Conservation (phyloP, 2,797 vertebrate genomes). For the Parauchenoglanis ngamensis region DNA sequence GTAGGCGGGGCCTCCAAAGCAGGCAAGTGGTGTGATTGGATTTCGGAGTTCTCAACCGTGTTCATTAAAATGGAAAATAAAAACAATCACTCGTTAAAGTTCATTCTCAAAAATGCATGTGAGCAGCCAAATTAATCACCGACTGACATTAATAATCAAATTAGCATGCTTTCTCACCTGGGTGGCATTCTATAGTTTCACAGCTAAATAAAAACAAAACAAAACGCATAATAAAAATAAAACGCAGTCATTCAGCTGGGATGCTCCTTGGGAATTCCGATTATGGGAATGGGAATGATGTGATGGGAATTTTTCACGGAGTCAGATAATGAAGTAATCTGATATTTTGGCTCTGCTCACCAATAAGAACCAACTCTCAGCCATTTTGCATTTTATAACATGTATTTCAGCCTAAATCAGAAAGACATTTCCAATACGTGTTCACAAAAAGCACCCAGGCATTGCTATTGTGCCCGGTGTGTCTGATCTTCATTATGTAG, state of each 20-base stretch:
- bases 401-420: not conserved
- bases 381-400: not conserved
- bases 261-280: not conserved
- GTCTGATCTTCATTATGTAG: not conserved
- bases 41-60: not conserved
- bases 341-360: not conserved
- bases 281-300: too few relatives aligned
- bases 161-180: not conserved
- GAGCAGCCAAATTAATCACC: not conserved
- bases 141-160: not conserved
- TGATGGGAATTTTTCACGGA: not conserved
- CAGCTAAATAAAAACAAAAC: not conserved
- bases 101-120: not conserved
- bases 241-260: not conserved
- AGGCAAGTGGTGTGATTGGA: not conserved
- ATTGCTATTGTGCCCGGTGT: not conserved
- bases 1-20: constrained; percentile 1
- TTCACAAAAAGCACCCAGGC: not conserved
- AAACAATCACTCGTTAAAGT: not conserved
- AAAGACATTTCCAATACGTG: not conserved
- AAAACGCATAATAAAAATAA: not conserved
- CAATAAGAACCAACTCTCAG: not conserved
- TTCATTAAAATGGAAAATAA: not conserved
- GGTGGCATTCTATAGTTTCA: not conserved
- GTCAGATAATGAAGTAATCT: not conserved